Conservation (phyloP, 2,113 vertebrate genomes). For the Eidolon helvum region DNA sequence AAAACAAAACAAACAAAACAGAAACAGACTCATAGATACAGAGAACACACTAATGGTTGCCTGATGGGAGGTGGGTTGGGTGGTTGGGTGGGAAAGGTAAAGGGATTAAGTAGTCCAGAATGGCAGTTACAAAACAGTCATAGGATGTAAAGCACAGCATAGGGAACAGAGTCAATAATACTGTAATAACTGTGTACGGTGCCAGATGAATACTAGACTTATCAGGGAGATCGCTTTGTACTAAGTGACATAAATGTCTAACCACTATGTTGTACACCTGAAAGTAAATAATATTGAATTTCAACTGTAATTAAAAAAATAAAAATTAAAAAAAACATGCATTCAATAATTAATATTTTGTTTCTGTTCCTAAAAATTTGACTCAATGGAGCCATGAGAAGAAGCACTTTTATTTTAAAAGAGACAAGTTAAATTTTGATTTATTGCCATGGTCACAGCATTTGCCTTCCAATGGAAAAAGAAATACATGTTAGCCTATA, state of each 20-base stretch:
- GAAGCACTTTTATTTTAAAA: background rate
- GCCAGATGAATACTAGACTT: background rate
- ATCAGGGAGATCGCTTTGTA: no score
- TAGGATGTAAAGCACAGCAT: background rate
- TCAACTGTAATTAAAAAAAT: background rate
- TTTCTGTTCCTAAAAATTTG: constrained; percentile 35
- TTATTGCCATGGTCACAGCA: background rate
- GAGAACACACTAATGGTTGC: no score
- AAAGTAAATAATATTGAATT: background rate
- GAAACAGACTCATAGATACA: no score
- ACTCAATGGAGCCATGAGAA: background rate
- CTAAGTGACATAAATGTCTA: background rate
- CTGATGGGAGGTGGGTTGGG: no score
- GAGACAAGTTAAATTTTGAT: constrained; percentile 32
- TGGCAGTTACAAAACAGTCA: no score
- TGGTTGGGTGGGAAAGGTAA: no score
- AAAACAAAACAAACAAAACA: no score
- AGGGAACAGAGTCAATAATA: background rate
- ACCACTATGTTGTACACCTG: background rate
- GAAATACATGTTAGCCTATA: background rate
- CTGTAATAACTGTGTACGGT: background rate
- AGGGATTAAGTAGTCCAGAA: no score
- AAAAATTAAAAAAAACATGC: background rate
- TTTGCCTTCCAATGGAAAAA: constrained; percentile 39
- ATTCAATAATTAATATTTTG: constrained; percentile 23